A percentile compares a stretch with the other conserved stretches of the same genome.
These are phyloP conservation scores for Drosophila jambulina DNA, from an alignment of 1,140 invertebrate genomes.

Conservation along the genomic window DNA sequence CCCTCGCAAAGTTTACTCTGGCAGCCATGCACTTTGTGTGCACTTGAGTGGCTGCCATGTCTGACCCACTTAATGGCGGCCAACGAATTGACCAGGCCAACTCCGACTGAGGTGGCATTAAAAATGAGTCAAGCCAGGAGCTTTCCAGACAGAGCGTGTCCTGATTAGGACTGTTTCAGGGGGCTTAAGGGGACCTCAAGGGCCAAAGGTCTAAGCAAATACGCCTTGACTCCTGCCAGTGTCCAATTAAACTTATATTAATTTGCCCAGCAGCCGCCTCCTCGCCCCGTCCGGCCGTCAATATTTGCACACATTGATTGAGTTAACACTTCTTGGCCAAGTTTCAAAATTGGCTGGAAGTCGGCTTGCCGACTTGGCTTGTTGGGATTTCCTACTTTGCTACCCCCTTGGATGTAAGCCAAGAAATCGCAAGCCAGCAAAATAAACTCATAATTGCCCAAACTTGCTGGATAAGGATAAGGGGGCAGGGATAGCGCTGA, in stretches of 20 bases:
- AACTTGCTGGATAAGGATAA: conserved; percentile 18
- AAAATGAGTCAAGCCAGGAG: conserved; percentile 38
- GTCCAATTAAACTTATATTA: conserved; percentile 79
- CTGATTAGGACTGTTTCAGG: conserved; percentile 38
- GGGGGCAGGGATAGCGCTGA: conserved; percentile 17
- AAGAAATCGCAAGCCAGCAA: conserved; percentile 43
- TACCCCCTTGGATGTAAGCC: conserved; percentile 26
- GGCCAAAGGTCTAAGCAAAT: conserved; percentile 56
- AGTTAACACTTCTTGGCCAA: conserved; percentile 76
- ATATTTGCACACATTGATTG: conserved; percentile 70
- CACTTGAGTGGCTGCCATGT: conserved; percentile 53
- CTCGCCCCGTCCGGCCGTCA: conserved; percentile 8
- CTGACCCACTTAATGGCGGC: conserved; percentile 66
- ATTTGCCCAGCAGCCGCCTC: conserved; percentile 48
- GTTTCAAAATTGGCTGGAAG: conserved; percentile 59
- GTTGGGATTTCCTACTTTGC: conserved; percentile 12
- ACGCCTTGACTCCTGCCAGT: conserved; percentile 21
- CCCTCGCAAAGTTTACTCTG: conserved; percentile 30
- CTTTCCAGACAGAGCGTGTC: conserved; percentile 24
- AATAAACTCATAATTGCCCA: conserved; percentile 63
- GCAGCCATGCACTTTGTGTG: conserved; percentile 51
- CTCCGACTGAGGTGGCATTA: conserved; percentile 34
- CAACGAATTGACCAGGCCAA: conserved; percentile 48
- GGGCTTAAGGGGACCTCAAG: conserved; percentile 8
- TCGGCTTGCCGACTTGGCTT: conserved; percentile 15